These are phyloP conservation scores for Athrips mouffetella DNA, from an alignment of 2,888 invertebrate genomes.

Conservation along the genomic window DNA sequence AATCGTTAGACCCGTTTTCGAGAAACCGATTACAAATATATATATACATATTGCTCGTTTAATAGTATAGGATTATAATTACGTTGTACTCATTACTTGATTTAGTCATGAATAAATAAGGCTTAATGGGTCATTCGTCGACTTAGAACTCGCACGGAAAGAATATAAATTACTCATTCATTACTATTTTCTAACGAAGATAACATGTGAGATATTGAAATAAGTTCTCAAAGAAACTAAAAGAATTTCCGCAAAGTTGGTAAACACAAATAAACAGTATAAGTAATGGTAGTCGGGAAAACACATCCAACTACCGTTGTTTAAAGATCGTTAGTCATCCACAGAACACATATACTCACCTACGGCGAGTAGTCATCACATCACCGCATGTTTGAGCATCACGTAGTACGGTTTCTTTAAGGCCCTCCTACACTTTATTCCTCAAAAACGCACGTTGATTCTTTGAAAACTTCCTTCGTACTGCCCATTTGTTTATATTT, in stretches of 20 bases:
- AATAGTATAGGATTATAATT: too few species aligned
- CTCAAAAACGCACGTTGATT: background rate
- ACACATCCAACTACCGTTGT: constrained; percentile 20
- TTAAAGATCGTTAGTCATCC: constrained; percentile 24
- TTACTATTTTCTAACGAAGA: constrained; percentile 2
- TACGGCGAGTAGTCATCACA: too few species aligned
- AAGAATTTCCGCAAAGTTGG: constrained; percentile 27
- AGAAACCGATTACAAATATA: too few species aligned
- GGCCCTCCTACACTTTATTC: background rate
- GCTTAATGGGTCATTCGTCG: too few species aligned
- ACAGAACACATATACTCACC: too few species aligned
- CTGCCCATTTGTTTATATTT: too few species aligned
- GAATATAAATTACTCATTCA: too few species aligned
- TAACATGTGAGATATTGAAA: background rate
- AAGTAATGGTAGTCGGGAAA: constrained; percentile 24
- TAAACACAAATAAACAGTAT: constrained; percentile 23
- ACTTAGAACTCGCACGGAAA: too few species aligned
- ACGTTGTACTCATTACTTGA: too few species aligned
- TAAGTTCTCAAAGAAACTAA: constrained; percentile 25
- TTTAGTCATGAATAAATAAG: too few species aligned
- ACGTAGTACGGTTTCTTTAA: background rate
- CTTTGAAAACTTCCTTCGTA: constrained; percentile 1
- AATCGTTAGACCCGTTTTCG: too few species aligned
- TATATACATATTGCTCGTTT: too few species aligned
- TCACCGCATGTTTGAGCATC: background rate